These are phyloP conservation scores for Erinaceus europaeus DNA, from an alignment of 2,113 vertebrate genomes.

Conservation along the genomic window DNA sequence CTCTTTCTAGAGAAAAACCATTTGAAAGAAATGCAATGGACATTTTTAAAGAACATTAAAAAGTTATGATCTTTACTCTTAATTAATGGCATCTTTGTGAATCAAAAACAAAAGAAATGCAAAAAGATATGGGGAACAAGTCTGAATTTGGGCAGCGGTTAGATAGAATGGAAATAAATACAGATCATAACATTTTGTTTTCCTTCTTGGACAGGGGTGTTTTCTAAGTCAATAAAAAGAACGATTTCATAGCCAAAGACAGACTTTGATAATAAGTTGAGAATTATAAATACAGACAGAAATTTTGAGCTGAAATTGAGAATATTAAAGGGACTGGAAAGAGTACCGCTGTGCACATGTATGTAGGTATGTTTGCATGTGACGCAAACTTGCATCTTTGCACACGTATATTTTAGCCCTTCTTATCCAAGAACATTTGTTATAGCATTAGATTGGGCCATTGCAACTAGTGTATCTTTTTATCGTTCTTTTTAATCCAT, in stretches of 20 bases:
- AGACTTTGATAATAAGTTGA: conserved; percentile 51
- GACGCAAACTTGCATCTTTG: background rate
- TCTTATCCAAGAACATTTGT: background rate
- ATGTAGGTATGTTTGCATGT: background rate
- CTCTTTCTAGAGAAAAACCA: background rate
- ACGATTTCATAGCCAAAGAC: conserved; percentile 44
- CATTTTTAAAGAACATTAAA: conserved; percentile 12
- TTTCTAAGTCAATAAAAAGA: conserved; percentile 66
- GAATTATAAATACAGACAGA: conserved; percentile 26
- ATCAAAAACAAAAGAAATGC: background rate
- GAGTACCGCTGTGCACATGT: background rate
- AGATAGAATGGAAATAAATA: conserved; percentile 56
- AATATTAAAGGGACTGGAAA: background rate
- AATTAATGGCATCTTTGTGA: conserved; percentile 46
- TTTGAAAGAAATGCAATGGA: conserved; percentile 36
- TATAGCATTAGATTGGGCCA: background rate
- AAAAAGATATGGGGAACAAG: background rate
- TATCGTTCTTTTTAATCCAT: conserved; percentile 20
- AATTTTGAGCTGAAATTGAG: conserved; percentile 38
- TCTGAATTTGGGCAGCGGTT: conserved; percentile 7
- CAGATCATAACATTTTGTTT: conserved; percentile 53
- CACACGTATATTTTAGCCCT: background rate
- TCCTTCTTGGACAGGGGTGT: conserved; percentile 37
- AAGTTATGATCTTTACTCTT: conserved; percentile 20
- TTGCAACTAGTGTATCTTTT: background rate